These are phyloP conservation scores for Chanos chanos DNA, from an alignment of 2,797 vertebrate genomes.

Conservation along the genomic window DNA sequence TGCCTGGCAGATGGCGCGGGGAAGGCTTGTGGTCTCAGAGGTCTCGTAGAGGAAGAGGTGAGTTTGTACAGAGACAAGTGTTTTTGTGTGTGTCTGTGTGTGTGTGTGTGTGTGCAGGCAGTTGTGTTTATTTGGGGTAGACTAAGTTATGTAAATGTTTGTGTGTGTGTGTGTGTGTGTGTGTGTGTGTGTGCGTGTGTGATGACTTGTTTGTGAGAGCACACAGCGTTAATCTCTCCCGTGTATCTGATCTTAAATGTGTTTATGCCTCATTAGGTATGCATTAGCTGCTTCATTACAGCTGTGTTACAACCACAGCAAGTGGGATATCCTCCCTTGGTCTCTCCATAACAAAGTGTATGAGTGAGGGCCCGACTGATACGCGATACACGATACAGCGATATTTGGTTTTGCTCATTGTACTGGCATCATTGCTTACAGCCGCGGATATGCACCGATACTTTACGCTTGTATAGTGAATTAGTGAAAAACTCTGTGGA, in stretches of 20 bases:
- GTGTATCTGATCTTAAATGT: conserved; percentile 57
- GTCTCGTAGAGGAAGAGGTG: no score
- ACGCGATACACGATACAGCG: no score
- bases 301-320: conserved; percentile 58
- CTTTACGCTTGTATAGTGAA: no score
- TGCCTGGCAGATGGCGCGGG: conserved; percentile 33
- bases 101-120: background rate
- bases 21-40: no score
- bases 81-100: conserved; percentile 7
- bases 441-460: no score
- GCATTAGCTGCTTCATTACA: conserved; percentile 79
- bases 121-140: conserved; percentile 7
- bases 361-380: no score
- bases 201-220: conserved; percentile 4
- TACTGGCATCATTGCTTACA: no score
- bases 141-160: background rate
- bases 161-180: conserved; percentile 25
- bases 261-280: conserved; percentile 78
- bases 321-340: conserved; percentile 57
- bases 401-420: no score
- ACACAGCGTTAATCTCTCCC: conserved; percentile 27
- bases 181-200: conserved; percentile 20
- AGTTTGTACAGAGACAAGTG: conserved; percentile 34
- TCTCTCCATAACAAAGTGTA: conserved; percentile 19
- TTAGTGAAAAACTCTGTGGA: no score